Evolutionary conservation across 2,113 vertebrate species (phyloP).

Genomic region (Sinocyclocheilus grahami): DNA sequence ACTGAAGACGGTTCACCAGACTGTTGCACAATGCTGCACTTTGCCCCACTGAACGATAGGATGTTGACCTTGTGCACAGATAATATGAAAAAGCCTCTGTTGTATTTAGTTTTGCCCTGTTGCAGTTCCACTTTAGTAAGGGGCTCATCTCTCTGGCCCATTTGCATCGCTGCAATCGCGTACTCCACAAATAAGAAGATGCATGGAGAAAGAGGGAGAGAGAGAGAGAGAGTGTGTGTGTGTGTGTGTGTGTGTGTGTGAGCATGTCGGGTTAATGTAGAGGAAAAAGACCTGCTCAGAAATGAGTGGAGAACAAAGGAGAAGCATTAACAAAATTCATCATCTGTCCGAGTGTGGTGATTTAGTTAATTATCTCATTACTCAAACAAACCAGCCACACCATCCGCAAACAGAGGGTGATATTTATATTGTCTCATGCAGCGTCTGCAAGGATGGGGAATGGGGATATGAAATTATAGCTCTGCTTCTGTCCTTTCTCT

Average conservation of each 20-base stretch:
- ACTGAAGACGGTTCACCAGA: background rate
- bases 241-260: background rate
- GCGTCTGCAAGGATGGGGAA: slow-evolving; percentile 16
- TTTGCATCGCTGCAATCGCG: background rate
- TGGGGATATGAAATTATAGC: background rate
- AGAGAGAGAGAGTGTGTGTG: slow-evolving; percentile 3
- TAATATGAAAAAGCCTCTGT: background rate
- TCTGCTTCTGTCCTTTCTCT: slow-evolving; percentile 3
- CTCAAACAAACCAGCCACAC: slow-evolving; percentile 54
- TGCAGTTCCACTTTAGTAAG: background rate
- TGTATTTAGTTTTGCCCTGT: background rate
- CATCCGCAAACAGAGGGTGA: slow-evolving; percentile 37
- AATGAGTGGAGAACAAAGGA: slow-evolving; percentile 48
- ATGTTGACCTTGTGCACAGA: background rate
- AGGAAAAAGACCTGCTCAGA: slow-evolving; percentile 56
- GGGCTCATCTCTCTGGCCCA: background rate
- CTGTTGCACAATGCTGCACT: slow-evolving; percentile 14
- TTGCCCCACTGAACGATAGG: background rate
- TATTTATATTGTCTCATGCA: slow-evolving; percentile 31
- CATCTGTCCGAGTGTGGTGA: slow-evolving; percentile 55
- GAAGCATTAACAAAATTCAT: slow-evolving; percentile 57
- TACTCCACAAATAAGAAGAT: background rate
- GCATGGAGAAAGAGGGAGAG: background rate
- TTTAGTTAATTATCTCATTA: slow-evolving; percentile 61
- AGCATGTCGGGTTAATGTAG: slow-evolving; percentile 52